Conservation (phyloP, 2,888 invertebrate genomes). For the Phyllotreta striolata region DNA sequence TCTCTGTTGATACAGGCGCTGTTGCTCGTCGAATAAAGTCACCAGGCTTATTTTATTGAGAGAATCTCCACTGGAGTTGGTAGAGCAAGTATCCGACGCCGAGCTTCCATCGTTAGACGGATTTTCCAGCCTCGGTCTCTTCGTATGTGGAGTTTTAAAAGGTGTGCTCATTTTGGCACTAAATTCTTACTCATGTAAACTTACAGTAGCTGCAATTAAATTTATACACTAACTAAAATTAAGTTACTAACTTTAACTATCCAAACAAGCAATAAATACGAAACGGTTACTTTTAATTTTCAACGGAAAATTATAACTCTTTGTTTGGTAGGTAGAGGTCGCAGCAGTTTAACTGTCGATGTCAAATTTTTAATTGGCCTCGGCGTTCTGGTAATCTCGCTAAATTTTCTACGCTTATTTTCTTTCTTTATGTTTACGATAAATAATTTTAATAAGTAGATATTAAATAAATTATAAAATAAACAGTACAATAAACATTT, state of each 20-base stretch:
- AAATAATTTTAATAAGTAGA: too few relatives aligned
- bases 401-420: too few relatives aligned
- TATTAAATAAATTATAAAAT: too few relatives aligned
- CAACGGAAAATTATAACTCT: not conserved
- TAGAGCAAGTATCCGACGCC: slow-evolving; percentile 19
- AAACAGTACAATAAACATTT: too few relatives aligned
- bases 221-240: not conserved
- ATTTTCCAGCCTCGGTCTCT: slow-evolving; percentile 16
- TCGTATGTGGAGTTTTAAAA: slow-evolving; percentile 30
- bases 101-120: slow-evolving; percentile 28
- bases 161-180: slow-evolving; percentile 6
- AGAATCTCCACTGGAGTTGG: slow-evolving; percentile 18
- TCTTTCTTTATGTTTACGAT: too few relatives aligned
- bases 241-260: not conserved
- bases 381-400: too few relatives aligned
- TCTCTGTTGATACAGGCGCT: slow-evolving; percentile 29
- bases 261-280: not conserved
- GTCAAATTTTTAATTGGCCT: too few relatives aligned
- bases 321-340: too few relatives aligned
- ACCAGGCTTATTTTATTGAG: slow-evolving; percentile 24
- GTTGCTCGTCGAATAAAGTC: slow-evolving; percentile 30
- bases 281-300: slow-evolving; percentile 1
- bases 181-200: too few relatives aligned
- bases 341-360: too few relatives aligned
- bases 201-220: not conserved